Conservation (phyloP, 2,888 invertebrate genomes). For the Synanthedon vespiformis region DNA sequence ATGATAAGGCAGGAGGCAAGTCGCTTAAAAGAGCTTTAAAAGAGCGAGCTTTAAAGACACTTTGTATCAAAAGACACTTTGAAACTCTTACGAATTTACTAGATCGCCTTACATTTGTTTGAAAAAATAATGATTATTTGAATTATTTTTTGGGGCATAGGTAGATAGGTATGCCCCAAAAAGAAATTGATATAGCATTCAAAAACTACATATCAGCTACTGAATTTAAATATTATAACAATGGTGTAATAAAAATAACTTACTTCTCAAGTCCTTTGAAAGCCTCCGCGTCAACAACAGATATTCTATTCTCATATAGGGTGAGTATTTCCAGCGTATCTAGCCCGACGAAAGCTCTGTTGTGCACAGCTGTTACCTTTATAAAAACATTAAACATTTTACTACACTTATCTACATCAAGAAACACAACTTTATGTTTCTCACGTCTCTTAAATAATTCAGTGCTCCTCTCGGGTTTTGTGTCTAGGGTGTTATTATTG, state of each 20-base stretch:
- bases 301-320: constrained; percentile 87
- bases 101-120: too few relatives aligned
- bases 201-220: too few relatives aligned
- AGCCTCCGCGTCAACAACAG: constrained; percentile 82
- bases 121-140: too few relatives aligned
- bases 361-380: constrained; percentile 79
- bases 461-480: background rate
- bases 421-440: background rate
- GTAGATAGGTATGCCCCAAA: too few relatives aligned
- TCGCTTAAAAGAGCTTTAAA: too few relatives aligned
- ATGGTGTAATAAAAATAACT: constrained; percentile 32
- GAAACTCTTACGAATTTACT: too few relatives aligned
- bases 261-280: constrained; percentile 90
- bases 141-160: too few relatives aligned
- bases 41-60: too few relatives aligned
- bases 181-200: too few relatives aligned
- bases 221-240: background rate
- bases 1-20: too few relatives aligned
- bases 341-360: constrained; percentile 86
- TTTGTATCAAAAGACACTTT: too few relatives aligned
- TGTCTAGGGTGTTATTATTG: background rate
- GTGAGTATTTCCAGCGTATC: constrained; percentile 89
- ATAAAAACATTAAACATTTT: constrained; percentile 1
- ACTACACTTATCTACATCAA: background rate
- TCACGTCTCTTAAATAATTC: background rate